Base-by-base conservation (phyloP, 1,140 invertebrate genomes). In the Drosophila sproati region DNA sequence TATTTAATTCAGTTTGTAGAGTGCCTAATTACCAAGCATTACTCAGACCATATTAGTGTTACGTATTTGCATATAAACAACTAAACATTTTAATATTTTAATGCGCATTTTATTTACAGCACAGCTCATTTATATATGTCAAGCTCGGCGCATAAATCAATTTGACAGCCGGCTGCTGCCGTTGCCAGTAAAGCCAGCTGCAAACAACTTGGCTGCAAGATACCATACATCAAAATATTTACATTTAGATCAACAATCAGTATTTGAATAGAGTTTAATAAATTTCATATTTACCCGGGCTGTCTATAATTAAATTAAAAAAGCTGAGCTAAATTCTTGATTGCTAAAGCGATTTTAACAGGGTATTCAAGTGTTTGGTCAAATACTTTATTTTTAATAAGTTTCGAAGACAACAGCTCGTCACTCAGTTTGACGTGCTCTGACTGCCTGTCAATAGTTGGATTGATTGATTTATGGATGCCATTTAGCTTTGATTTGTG, bases 391-490 rank as follows among this genome's bases (percentile, higher is more conserved):
- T 73, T 67, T 55, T 76, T 61, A 35, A 66, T 50, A 67, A 80
- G 43, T 85, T 66, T 56, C 48, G 29, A 61, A 57, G 78, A 64
- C 54, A 83, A 71, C 20, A 61, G 54, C 56, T 85, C 73, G 81
- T 80, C 80, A 69, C 48, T 77, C 59, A 69, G 62, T 55, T 62
- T 55, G 64, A 60, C 67, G 64, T 52, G 52, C 67, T 70, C 66
- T 52, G 82, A 86, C 82, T 86, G 75, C 41, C 82, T 86, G 82
- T 82, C 82, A 78, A 76, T 86, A 62, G n/a, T 75, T 59, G 60
- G 51, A 86, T 82, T 86, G 82, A 85, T 85, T 85, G 82, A 85
- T 85, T 85, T 85, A 85, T 85, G 82, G 54, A 81, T 81, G 63
- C 45, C 69, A 82, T 86, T 86, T 63, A 73, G 64, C 70, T 68